Percentiles rank a stretch among this genome's conserved stretches.
Conservation (phyloP, 2,113 vertebrate genomes). For the Anthoscopus minutus region DNA sequence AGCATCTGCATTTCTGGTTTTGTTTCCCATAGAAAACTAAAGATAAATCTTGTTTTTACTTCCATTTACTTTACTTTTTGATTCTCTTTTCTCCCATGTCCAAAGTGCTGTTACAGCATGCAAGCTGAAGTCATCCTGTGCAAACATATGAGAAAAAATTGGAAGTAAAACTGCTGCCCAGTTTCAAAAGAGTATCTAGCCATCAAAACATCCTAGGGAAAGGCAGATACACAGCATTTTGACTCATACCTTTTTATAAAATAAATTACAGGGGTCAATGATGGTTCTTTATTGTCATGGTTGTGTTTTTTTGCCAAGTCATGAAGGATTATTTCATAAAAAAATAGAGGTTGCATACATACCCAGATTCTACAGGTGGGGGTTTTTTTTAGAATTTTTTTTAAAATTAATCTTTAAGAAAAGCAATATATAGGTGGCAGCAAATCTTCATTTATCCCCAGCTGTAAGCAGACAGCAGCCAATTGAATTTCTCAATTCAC, state of each 20-base stretch:
- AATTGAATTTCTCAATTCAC: neutral
- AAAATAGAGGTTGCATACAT: neutral
- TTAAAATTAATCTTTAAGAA: neutral
- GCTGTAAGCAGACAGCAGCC: neutral
- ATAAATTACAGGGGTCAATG: neutral
- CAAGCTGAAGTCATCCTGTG: neutral
- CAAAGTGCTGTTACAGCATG: neutral
- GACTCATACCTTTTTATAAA: neutral
- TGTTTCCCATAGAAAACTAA: neutral
- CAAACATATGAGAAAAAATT: neutral
- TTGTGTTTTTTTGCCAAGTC: neutral
- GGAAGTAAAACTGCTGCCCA: neutral
- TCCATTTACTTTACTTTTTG: neutral
- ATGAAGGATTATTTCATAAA: neutral
- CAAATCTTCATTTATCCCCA: neutral
- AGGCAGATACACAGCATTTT: neutral
- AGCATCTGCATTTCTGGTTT: neutral
- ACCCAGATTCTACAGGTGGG: neutral
- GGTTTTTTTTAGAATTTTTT: neutral
- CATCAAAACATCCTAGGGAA: neutral
- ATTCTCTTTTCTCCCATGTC: neutral
- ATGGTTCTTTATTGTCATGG: neutral
- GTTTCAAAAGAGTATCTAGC: neutral
- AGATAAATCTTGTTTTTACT: neutral
- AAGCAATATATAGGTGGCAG: constrained; percentile 42